Evolutionary conservation across 2,113 vertebrate species (phyloP), one percentile per base, ranked within the genome.

Genomic region (Monopterus albus): DNA sequence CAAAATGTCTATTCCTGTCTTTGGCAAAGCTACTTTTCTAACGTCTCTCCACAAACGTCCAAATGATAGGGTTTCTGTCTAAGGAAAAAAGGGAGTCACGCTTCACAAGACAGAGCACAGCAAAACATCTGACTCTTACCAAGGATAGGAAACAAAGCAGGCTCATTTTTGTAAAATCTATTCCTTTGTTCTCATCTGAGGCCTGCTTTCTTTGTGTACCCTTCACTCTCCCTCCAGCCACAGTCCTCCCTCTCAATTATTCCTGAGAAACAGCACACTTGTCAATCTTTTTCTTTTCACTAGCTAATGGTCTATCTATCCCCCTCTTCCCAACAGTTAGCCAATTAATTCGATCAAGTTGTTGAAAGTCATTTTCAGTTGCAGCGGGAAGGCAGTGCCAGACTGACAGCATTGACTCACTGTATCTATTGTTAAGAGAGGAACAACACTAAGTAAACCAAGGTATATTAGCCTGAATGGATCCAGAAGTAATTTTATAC

Each of bases 291-390:
- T 71, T 29, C 56, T 28, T 82, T 87, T 88, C 78, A 82, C 74
- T 68, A 84, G 85, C 68, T 84, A 87, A 88, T 85, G 74, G 81
- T 82, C 72, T 62, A 77, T 75, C 86, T 72, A 55, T 87, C 76
- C 70, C 61, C 51, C 71, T 79, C 71, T 61, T 58, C 78, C 70
- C 71, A 72, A 78, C 83, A 83, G 81, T 70, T 70, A 67, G 65
- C 70, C 86, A 89, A 89, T 89, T 91, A 87, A 83, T 84, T 85
- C 53, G 70, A 89, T 88, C 77, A 88, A 85, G 83, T 83, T 82
- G 75, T 85, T 84, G 68, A 82, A 88, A 89, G 78, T 82, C 43
- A 88, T 88, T 90, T 85, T 82, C 64, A 45, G 70, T 31, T 65
- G 4, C 82, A 71, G 84, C 40, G 6, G 72, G 80, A 46, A 70